phyloP scores from a whole-genome alignment of 1,140 invertebrate species.

The Eufriesea mexicana region DNA sequence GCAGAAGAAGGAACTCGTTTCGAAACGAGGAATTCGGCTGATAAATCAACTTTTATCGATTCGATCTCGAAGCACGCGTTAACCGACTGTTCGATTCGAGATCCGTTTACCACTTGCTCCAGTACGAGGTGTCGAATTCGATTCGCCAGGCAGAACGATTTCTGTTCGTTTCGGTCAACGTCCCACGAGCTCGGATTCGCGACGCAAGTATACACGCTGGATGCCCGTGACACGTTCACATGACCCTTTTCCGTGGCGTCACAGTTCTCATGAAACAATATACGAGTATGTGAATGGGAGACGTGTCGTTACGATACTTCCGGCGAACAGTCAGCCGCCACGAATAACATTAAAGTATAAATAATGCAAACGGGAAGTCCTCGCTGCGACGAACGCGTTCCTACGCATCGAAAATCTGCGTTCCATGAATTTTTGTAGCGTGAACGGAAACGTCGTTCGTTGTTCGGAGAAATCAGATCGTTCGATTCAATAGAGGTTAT shows the following conservation, averaged over 20 bases:
- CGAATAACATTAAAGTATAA: constrained; percentile 69
- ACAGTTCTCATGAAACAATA: constrained; percentile 81
- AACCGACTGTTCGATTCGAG: not conserved
- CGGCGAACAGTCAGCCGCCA: constrained; percentile 74
- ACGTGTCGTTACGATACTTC: constrained; percentile 81
- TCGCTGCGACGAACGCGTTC: not conserved
- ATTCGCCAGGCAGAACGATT: constrained; percentile 31
- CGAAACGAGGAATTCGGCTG: not conserved
- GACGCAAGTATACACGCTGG: constrained; percentile 73
- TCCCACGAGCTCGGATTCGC: constrained; percentile 76
- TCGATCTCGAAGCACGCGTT: not conserved
- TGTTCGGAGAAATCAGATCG: too few species aligned
- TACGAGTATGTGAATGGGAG: constrained; percentile 77
- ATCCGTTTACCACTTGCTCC: not conserved
- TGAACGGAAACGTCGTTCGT: too few species aligned
- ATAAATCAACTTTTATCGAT: not conserved
- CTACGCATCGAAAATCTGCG: not conserved
- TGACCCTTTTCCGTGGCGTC: constrained; percentile 81
- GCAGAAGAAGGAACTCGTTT: not conserved
- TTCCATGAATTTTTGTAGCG: not conserved
- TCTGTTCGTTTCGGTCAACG: constrained; percentile 73
- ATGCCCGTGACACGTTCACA: constrained; percentile 80
- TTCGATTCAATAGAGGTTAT: too few species aligned
- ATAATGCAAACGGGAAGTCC: constrained; percentile 54
- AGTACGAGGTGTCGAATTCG: constrained; percentile 42